Evolutionary conservation across 2,888 invertebrate genomes (phyloP).

Genomic region (Liodrosophila aerea): DNA sequence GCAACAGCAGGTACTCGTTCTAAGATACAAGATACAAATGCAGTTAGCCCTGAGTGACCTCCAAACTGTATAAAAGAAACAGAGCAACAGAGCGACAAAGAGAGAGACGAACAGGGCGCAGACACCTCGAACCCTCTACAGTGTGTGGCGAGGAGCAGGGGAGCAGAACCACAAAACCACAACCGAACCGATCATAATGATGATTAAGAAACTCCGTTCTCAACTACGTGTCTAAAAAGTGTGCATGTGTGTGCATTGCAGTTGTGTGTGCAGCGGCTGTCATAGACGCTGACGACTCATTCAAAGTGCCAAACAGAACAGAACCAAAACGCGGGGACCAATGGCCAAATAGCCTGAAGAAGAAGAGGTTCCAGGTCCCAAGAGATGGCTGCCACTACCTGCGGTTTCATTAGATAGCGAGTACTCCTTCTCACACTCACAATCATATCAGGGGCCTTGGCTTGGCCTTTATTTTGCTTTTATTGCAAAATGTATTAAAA

Average conservation of each 20-base stretch:
- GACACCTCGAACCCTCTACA: conserved; percentile 32
- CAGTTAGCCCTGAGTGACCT: conserved; percentile 63
- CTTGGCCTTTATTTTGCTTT: conserved; percentile 43
- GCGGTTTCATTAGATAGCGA: conserved; percentile 12
- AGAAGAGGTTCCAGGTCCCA: neutral
- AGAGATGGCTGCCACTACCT: neutral
- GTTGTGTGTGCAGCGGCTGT: conserved; percentile 21
- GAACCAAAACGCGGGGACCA: conserved; percentile 41
- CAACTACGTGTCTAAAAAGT: conserved; percentile 30
- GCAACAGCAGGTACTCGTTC: conserved; percentile 33
- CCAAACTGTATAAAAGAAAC: conserved; percentile 58
- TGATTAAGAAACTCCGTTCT: conserved; percentile 44
- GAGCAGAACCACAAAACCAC: conserved; percentile 64
- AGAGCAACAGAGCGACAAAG: conserved; percentile 31
- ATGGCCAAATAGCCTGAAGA: conserved; percentile 35
- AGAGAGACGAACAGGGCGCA: neutral
- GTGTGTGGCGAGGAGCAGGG: conserved; percentile 71
- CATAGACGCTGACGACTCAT: conserved; percentile 57
- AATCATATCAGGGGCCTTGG: conserved; percentile 8
- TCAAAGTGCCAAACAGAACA: conserved; percentile 72
- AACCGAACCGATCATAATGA: conserved; percentile 39
- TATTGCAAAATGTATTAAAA: conserved; percentile 72
- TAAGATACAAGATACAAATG: conserved; percentile 43
- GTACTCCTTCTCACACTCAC: neutral
- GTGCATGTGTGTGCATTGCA: neutral